These are phyloP conservation scores for Rhopalosiphum maidis DNA, from an alignment of 1,140 invertebrate species.

Conservation along the genomic window DNA sequence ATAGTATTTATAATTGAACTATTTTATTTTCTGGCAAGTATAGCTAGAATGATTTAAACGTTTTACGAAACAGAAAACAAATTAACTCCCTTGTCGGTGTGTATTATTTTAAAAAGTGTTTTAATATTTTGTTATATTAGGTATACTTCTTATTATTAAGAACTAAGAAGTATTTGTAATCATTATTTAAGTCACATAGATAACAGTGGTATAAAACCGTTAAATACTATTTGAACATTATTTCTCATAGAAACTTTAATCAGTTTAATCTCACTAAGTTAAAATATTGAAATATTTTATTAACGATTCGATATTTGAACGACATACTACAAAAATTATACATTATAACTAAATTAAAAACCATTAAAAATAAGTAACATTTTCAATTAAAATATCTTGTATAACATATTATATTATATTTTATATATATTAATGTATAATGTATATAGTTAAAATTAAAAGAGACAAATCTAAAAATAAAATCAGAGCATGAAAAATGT, in stretches of 20 bases:
- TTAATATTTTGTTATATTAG: background rate
- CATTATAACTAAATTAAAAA: background rate
- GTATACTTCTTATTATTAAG: background rate
- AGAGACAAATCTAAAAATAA: slow-evolving; percentile 44
- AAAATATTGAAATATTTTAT: background rate
- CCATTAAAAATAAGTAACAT: background rate
- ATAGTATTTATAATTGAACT: slow-evolving; percentile 8
- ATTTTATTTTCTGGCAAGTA: slow-evolving; percentile 17
- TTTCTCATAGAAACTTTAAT: background rate
- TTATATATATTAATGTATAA: background rate
- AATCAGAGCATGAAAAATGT: slow-evolving; percentile 42
- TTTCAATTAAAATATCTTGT: background rate
- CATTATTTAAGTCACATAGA: background rate
- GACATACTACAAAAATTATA: background rate
- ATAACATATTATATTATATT: background rate
- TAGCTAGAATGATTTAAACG: background rate
- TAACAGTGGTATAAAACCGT: background rate
- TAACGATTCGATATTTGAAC: background rate
- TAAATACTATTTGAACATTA: background rate
- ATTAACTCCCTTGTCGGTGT: background rate
- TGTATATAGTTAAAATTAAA: slow-evolving; percentile 33
- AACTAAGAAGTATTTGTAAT: background rate
- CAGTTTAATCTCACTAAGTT: background rate
- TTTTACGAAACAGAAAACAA: background rate
- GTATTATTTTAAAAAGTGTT: background rate